Evolutionary conservation across 2,888 invertebrate genomes (phyloP), one percentile per base, ranked within the genome.

Genomic region (Latheticus oryzae): DNA sequence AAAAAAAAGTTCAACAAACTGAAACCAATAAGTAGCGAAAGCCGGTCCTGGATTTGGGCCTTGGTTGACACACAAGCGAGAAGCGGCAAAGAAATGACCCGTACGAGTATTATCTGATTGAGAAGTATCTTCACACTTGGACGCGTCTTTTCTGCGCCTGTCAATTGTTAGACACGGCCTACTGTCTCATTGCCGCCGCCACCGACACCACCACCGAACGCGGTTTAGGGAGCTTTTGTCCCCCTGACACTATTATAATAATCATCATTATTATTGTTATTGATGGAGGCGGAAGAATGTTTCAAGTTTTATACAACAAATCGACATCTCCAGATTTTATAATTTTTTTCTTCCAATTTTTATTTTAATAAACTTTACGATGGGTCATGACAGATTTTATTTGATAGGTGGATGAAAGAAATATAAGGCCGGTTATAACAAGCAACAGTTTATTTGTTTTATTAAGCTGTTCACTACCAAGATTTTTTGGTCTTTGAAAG

Each of bases 71-170:
- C 58, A 53, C 54, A 60, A 54, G 37, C 56, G 53, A 62, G 68
- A 67, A 68, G 71, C 69, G 70, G 66, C 67, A 65, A 70, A 68
- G 69, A 72, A 72, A 72, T 72, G 72, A 71, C 68, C 72, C 71
- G 70, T 66, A 66, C 70, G 63, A 59, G 60, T 64, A 71, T 72
- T 71, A 71, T 72, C 72, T 68, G 71, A 71, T 72, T 63, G 67
- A 67, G 67, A 68, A 66, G 69, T 72, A 72, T 72, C 71, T 72
- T 72, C 65, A 72, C 72, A 67, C 67, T 69, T 66, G 68, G 72
- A 62, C 69, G 72, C 69, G 61, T 68, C 71, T 60, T 70, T 71
- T 72, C 71, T 71, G 68, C 69, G 67, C 70, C 67, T 70, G 70
- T 71, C 71, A 68, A 71, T 71, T 69, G 70, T 69, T 62, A 58